Evolutionary conservation across 2,113 vertebrate genomes (phyloP), one percentile per base, ranked within the genome.

Genomic region (Xenopus laevis): DNA sequence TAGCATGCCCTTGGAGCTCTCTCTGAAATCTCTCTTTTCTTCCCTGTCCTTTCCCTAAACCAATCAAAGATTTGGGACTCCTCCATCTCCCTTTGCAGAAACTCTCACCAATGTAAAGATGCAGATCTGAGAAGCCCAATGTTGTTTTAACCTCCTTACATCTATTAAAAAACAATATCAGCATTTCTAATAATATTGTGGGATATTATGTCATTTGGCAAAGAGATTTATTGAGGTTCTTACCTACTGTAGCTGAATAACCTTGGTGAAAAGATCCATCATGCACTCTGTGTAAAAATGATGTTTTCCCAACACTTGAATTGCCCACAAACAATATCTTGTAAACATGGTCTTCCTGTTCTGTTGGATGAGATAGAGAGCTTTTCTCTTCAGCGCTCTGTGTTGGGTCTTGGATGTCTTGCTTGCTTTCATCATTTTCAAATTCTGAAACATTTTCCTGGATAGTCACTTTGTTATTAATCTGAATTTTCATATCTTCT

Each of bases 231-330:
- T 9, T 69, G 62, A 57, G 9, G 80, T 2, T 76, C 92, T 90
- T 88, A 99, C 97, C 96, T 81, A 97, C 78, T 0, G 97, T 96
- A 8, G 94, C 82, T 0, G 85, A 55, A 27, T 90, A 64, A 44
- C 91, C 85, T 0, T 78, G 70, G 66, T 79, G 83, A 58, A 95
- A 96, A 78, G 81, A 67, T 16, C 93, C 81, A 1, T 84, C 83
- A 0, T 93, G 88, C 71, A 94, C 68, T 21, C 93, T 86, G 82
- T 89, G 85, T 80, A 98, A 87, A 83, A 97, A 98, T 0, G 95
- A 94, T 0, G 96, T 95, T 81, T 99, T 99, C 63, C 97, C 97
- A 79, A 98, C 95, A 0, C 85, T 85, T 65, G 95, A 92, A 78
- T 94, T 90, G 79, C 97, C 97, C 1, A 98, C 66, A 40, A 98